phyloP scores from a whole-genome alignment of 2,113 vertebrate species.

The Saguinus imperator region DNA sequence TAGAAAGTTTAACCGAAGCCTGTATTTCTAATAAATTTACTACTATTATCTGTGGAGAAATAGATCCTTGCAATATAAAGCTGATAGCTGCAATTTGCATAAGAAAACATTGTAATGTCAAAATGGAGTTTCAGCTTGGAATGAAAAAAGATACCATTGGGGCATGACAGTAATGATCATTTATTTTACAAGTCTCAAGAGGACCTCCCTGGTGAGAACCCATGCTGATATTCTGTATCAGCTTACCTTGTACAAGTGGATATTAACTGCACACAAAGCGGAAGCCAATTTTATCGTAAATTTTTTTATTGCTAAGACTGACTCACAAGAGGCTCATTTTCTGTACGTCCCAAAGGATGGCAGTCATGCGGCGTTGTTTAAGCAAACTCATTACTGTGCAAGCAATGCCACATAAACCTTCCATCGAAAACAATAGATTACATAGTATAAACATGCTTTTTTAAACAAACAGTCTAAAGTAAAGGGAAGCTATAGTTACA shows the following conservation, averaged over 20 bases:
- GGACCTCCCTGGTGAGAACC: neutral
- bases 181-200: constrained; percentile 38
- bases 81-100: constrained; percentile 35
- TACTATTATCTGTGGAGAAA: neutral
- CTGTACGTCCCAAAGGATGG: constrained; percentile 47
- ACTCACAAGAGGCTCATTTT: constrained; percentile 43
- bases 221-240: constrained; percentile 20
- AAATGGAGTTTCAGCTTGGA: constrained; percentile 22
- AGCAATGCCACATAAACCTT: neutral
- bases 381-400: constrained; percentile 52
- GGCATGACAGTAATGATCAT: neutral
- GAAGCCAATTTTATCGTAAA: constrained; percentile 49
- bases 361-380: constrained; percentile 17
- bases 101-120: neutral
- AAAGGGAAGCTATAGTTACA: neutral
- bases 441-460: neutral
- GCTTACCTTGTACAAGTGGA: neutral
- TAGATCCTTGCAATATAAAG: neutral
- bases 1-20: neutral
- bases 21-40: constrained; percentile 36
- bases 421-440: neutral
- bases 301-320: constrained; percentile 44
- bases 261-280: constrained; percentile 27
- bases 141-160: neutral
- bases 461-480: constrained; percentile 24